Base-by-base conservation (phyloP, 2,113 vertebrate species). In the Dasypus novemcinctus region DNA sequence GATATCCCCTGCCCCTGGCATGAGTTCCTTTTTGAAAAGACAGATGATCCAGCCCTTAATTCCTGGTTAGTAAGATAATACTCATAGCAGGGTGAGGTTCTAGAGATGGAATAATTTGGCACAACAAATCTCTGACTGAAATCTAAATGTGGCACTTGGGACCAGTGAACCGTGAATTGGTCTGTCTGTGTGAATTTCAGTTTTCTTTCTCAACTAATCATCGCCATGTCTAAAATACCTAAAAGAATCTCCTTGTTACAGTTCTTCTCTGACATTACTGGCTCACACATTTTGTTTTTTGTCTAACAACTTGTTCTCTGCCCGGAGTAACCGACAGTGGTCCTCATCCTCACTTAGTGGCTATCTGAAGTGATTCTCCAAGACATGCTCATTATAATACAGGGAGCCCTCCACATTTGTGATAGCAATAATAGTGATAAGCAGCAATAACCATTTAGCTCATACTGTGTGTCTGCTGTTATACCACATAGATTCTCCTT, bases 111-210 rank as follows among this genome's bases (percentile, higher is more conserved):
- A 92, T 95, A 74, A 89, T 82, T 90, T 95, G 80, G n/a, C 91
- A 46, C 36, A 54, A 25, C 17, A 57, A 85, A 18, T 91, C 33
- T 43, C 85, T 94, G 74, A 68, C 91, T 96, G 90, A 92, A 96
- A 92, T 18, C 1, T 87, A 80, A 97, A 89, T 94, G 64, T n/a
- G 79, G 41, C 29, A 0, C 84, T 84, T 84, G 89, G 96, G 68
- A 92, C 92, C 43, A 54, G 6, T 76, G 78, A 46, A 31, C 78
- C 83, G 0, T 79, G 64, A 72, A 86, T 89, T 82, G 52, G 27
- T 93, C 91, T 87, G 90, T 93, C 93, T 97, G 63, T 66, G 88
- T 87, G 33, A 91, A 69, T 89, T 96, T 96, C 63, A 97, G 68
- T 90, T 57, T 72, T 0, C 75, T 87, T 83, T 95, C 94, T 86